Base-by-base conservation (phyloP, 2,113 vertebrate genomes). In the Scatophagus argus region DNA sequence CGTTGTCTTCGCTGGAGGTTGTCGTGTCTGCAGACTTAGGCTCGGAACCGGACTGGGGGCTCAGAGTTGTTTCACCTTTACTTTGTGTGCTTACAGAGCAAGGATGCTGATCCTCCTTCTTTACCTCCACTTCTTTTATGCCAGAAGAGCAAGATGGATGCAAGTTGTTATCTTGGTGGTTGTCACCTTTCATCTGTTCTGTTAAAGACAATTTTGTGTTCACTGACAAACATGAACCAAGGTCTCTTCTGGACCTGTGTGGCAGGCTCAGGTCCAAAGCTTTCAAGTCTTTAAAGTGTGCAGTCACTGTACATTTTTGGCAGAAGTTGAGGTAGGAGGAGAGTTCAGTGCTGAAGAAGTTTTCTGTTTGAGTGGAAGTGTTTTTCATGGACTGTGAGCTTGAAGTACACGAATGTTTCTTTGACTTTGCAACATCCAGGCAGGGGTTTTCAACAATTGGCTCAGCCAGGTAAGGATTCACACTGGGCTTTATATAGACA, bases 301-400 rank as follows among this genome's bases (percentile, higher is more conserved):
- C 10, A 6, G 52, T 4, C 1, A 5, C 29, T 75, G n/a, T 51
- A 1, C 13, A 27, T 31, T 19, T 76, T 17, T 46, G 74, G 64
- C 65, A 75, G 87, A 95, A 92, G 31, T 10, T 43, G 31, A 91
- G 81, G 72, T 87, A 91, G 3, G 76, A 85, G 29, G 83, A 87
- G 10, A 93, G 71, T 25, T 77, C 59, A 0, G 87, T 23, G 65
- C 88, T 93, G 81, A 94, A 95, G 66, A 95, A 93, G 82, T 94
- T 93, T 29, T 95, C 91, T 0, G 95, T 95, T 80, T 95, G 95
- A 4, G 94, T 95, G 16, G 88, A 89, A 6, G 84, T 60, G 60
- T 71, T 92, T 5, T 36, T n/a, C 3, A 44, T 80, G 0, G 44
- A 7, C 25, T 1, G 16, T 14, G 25, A 41, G 2, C 27, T n/a